Evolutionary conservation across 2,113 vertebrate species (phyloP), one percentile per base, ranked within the genome.

Genomic region (Halcyon senegalensis): DNA sequence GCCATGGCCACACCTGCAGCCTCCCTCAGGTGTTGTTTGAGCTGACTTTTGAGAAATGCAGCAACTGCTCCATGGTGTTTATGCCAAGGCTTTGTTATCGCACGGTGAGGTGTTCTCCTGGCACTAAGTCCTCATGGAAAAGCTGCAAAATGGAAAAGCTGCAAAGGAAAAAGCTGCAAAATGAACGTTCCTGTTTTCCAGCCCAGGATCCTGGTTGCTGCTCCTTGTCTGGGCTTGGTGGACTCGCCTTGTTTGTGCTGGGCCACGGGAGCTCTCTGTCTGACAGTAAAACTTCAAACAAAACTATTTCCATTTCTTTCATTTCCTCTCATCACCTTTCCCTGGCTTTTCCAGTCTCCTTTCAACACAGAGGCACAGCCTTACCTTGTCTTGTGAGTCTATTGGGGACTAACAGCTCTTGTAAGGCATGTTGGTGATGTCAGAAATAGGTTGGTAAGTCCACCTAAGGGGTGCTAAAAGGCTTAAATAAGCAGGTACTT

Each of bases 111-210:
- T 70, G 56, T 78, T 46, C 69, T 84, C 60, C 25, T 90, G 90
- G 55, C 76, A 13, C 31, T 23, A 0, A 3, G 0, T 62, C 67
- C 59, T 74, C 19, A 1, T 21, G 68, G 81, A 51, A 62, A 41
- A 84, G 56, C 55, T 69, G 64, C 64, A 91, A 5, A 37, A 13
- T 18, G 67, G 64, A 67, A 41, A 64, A 64, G 62, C 62, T 64
- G 35, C 62, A 94, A 35, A 17, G 17, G 51, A 37, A 63, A 44
- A 44, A 43, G 19, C 64, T 44, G 39, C 62, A 94, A 7, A 41
- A 16, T 20, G 68, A 62, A 21, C 3, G 0, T 53, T 67, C 19
- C 31, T 31, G 39, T 59, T 93, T 27, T 30, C 39, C 83, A 85
- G 55, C 6, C 1, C 39, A 14, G 53, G 31, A 28, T 76, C 33